phyloP scores from a whole-genome alignment of 2,888 invertebrate genomes.

The Sabatieria punctata region DNA sequence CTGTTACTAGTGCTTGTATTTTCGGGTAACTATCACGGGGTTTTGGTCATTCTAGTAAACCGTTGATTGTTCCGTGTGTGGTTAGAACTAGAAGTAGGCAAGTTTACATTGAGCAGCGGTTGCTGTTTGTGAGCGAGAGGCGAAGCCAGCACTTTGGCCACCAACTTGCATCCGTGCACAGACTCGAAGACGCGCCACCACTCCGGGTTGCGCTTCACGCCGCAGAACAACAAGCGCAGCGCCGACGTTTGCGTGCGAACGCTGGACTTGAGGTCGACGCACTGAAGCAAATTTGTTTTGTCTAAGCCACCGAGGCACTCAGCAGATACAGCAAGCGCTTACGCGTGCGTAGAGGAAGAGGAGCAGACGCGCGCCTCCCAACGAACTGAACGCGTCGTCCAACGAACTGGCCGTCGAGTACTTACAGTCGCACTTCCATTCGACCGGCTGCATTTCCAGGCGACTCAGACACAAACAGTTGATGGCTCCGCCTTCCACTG shows the following conservation, averaged over 20 bases:
- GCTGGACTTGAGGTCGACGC: neutral
- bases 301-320: neutral
- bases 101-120: too few species aligned
- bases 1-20: too few species aligned
- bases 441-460: neutral
- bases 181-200: neutral
- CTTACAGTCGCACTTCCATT: neutral
- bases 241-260: neutral
- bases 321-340: neutral
- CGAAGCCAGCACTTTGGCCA: slow-evolving; percentile 2
- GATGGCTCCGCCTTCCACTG: neutral
- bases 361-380: slow-evolving; percentile 3
- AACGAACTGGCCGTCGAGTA: neutral
- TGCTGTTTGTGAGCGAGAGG: too few species aligned
- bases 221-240: neutral
- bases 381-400: slow-evolving; percentile 1
- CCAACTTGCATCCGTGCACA: neutral
- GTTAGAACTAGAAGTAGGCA: too few species aligned
- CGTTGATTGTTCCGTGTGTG: too few species aligned
- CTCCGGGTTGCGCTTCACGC: neutral
- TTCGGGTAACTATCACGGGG: too few species aligned
- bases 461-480: neutral
- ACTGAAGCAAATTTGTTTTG: neutral
- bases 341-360: slow-evolving; percentile 4
- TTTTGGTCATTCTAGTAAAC: too few species aligned